Evolutionary conservation across 2,797 vertebrate species (phyloP).

Genomic region (Harpagifer antarcticus): DNA sequence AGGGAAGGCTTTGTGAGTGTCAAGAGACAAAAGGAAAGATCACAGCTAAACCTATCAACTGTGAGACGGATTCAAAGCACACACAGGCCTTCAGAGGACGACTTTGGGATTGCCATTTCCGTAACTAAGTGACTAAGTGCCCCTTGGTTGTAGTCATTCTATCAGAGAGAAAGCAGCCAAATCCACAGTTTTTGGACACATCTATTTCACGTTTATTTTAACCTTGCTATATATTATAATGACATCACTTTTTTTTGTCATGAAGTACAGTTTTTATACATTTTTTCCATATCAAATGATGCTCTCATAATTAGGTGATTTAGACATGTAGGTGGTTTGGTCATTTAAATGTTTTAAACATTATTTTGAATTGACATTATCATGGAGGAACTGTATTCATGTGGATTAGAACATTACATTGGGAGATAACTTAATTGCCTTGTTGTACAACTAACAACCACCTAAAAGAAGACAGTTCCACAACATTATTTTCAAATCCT

Average conservation of each 20-base stretch:
- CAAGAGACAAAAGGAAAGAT: conserved; percentile 67
- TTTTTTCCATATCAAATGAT: not conserved
- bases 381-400: too few species aligned
- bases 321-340: not conserved
- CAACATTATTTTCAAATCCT: too few species aligned
- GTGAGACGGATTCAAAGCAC: conserved; percentile 56
- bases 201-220: too few species aligned
- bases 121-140: conserved; percentile 1
- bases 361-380: too few species aligned
- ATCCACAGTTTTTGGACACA: not conserved
- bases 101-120: conserved; percentile 42
- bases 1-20: conserved; percentile 67
- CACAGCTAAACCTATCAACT: conserved; percentile 62
- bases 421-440: not conserved
- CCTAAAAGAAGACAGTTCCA: not conserved
- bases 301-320: not conserved
- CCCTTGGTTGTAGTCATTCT: not conserved
- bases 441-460: not conserved
- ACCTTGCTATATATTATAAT: not conserved
- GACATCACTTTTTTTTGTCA: not conserved
- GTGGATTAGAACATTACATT: too few species aligned
- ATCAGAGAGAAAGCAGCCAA: not conserved
- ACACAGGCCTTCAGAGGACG: conserved; percentile 31
- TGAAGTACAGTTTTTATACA: not conserved
- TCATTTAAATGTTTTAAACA: not conserved